A percentile compares a stretch with the other conserved stretches of the same genome.
phyloP scores from a whole-genome alignment of 1,140 invertebrate genomes.

The Euura lappo region DNA sequence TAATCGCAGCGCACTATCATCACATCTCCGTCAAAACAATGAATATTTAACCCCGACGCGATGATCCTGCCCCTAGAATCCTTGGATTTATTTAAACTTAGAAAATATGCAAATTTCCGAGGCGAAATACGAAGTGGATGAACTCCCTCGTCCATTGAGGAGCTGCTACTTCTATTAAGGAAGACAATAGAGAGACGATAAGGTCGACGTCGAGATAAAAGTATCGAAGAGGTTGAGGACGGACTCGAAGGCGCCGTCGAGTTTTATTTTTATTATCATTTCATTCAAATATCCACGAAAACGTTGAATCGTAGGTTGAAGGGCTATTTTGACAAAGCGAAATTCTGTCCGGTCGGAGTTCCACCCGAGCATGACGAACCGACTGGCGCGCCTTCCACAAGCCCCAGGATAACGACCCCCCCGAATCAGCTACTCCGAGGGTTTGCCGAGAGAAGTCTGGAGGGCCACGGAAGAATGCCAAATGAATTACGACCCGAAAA shows the following conservation, averaged over 20 bases:
- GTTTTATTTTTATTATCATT: conserved; percentile 1
- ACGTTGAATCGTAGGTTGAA: background rate
- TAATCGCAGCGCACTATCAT: background rate
- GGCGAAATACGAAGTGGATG: too few relatives aligned
- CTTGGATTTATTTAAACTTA: too few relatives aligned
- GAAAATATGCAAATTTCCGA: too few relatives aligned
- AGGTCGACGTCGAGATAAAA: too few relatives aligned
- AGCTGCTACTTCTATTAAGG: too few relatives aligned
- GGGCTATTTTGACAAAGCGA: background rate
- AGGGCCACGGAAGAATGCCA: background rate
- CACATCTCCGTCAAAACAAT: background rate
- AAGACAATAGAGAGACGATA: too few relatives aligned
- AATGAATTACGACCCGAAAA: background rate
- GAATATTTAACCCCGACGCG: background rate
- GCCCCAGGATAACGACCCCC: background rate
- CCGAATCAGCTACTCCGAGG: background rate
- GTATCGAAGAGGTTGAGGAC: background rate
- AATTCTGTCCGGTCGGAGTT: background rate
- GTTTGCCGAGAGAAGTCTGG: too few relatives aligned
- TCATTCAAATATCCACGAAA: background rate
- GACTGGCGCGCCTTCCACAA: background rate
- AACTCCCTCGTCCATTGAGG: too few relatives aligned
- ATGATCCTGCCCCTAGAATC: too few relatives aligned
- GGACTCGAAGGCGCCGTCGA: background rate
- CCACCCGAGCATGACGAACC: background rate